These are phyloP conservation scores for Cenopis cana DNA, from an alignment of 2,888 invertebrate genomes.

Conservation along the genomic window DNA sequence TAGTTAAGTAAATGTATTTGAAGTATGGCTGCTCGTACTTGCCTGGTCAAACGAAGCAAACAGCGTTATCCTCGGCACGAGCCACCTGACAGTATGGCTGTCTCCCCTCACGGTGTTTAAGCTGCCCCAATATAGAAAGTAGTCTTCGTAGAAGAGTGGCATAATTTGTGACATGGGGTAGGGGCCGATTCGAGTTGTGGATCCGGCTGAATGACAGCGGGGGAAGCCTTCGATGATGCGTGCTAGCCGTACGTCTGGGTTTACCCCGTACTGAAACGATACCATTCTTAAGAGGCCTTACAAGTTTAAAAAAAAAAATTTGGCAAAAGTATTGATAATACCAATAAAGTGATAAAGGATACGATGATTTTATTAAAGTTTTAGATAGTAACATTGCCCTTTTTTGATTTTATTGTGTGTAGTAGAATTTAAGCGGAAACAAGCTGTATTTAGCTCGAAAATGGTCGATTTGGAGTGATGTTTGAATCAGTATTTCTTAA, in stretches of 20 bases:
- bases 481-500: no score
- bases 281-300: no score
- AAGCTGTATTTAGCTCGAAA: no score
- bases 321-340: no score
- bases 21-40: slow-evolving; percentile 43
- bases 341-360: no score
- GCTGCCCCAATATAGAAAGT: slow-evolving; percentile 87
- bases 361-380: no score
- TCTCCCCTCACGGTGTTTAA: slow-evolving; percentile 74
- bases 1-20: no score
- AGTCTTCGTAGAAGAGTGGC: slow-evolving; percentile 85
- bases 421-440: no score
- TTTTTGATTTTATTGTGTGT: no score
- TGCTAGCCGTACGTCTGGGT: slow-evolving; percentile 70
- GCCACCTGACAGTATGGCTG: slow-evolving; percentile 83
- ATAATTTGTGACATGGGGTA: slow-evolving; percentile 80
- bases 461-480: no score
- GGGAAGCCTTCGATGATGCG: slow-evolving; percentile 77
- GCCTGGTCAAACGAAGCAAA: slow-evolving; percentile 86
- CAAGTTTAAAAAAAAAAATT: no score
- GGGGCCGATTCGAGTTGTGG: slow-evolving; percentile 78
- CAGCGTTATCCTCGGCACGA: slow-evolving; percentile 85
- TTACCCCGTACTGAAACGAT: slow-evolving; percentile 77
- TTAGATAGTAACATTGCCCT: no score
- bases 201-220: slow-evolving; percentile 79